Evolutionary conservation across 2,113 vertebrate species (phyloP).

Genomic region (Cathartes aura): DNA sequence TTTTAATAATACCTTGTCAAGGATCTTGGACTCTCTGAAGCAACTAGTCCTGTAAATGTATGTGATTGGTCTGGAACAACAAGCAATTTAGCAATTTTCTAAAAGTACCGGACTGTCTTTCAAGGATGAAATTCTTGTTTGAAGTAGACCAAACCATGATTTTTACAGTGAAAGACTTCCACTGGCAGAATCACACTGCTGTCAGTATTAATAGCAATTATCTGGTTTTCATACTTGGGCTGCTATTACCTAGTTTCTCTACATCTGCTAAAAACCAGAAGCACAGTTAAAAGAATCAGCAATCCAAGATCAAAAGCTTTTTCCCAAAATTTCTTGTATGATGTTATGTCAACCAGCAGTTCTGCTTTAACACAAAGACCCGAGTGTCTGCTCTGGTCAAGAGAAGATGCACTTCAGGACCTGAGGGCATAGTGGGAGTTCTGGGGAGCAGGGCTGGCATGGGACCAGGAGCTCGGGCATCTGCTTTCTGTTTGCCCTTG

Average conservation of each 20-base stretch:
- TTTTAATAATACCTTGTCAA: neutral
- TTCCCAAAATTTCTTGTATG: neutral
- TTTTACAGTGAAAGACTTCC: neutral
- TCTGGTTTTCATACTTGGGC: neutral
- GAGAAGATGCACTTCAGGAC: neutral
- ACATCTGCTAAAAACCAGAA: neutral
- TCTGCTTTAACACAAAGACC: neutral
- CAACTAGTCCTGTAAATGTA: neutral
- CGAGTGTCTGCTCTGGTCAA: neutral
- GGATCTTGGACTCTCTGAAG: neutral
- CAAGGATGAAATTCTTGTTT: constrained; percentile 27
- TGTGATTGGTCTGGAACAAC: constrained; percentile 15
- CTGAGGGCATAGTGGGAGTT: neutral
- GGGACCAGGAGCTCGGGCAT: neutral
- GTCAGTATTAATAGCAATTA: neutral
- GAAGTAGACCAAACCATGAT: neutral
- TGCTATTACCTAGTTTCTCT: neutral
- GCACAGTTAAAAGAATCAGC: neutral
- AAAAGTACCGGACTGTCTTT: neutral
- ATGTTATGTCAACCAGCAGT: neutral
- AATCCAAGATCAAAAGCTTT: neutral
- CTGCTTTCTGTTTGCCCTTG: neutral
- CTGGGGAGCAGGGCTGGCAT: neutral
- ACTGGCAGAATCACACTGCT: neutral
- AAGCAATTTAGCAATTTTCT: constrained; percentile 43